Evolutionary conservation across 2,113 vertebrate genomes (phyloP), one percentile per base, ranked within the genome.

Genomic region (Dipodomys stephensi): DNA sequence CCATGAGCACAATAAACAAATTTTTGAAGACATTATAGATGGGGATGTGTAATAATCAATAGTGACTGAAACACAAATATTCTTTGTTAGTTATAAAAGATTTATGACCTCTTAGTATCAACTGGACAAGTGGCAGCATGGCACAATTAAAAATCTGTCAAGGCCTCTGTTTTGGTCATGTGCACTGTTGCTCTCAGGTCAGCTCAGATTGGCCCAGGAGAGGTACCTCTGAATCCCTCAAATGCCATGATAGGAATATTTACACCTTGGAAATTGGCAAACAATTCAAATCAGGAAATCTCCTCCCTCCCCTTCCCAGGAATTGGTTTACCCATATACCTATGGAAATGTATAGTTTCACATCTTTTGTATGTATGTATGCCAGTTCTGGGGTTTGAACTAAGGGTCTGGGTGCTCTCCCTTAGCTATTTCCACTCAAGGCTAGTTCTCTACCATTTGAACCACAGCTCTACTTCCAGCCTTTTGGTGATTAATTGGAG

Each of bases 11-110:
- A 81, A 74, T 23, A 60, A n/a, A 68, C 53, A 76, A 6, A 46
- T 44, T 77, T 69, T 27, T 7, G 32, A 67, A 18, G 9, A 3
- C 44, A 32, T 76, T 76, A 32, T 23, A 25, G 30, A 28, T 39
- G 30, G 18, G 15, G 53, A 57, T 57, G 18, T 13, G 22, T 1
- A 10, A 13, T 4, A 57, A 57, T 57, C 53, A 57, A 57, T 10
- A 78, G 35, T 57, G 39, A 86, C 16, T 4, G 28, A 74, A 76
- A 81, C 3, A 76, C 6, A 49, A 81, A 15, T 77, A 49, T 64
- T 82, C 22, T 86, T 84, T 81, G 27, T 64, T 65, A 53, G 19
- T 85, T 88, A 27, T 80, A 86, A 64, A 92, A 69, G 49, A 69
- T 44, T 83, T 35, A 23, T 62, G 74, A 2, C 12, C 0, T 87